A percentile compares a stretch with the other conserved stretches of the same genome.
These are phyloP conservation scores for Bombus balteatus DNA, from an alignment of 1,140 invertebrate species.

Conservation along the genomic window DNA sequence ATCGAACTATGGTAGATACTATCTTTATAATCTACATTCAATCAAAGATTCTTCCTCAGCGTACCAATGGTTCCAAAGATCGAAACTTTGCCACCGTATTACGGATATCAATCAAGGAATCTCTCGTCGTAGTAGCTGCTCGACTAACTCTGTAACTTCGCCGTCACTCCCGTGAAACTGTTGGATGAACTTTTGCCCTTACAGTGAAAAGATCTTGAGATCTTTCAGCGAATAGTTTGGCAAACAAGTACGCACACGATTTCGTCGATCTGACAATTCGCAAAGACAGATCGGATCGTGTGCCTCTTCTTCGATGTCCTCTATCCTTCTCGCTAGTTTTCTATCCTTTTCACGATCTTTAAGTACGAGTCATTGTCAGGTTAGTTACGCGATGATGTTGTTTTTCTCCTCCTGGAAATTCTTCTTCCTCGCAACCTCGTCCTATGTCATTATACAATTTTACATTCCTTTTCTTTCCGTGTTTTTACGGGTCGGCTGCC, in stretches of 20 bases:
- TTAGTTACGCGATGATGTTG: background rate
- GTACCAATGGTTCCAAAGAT: background rate
- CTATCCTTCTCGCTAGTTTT: background rate
- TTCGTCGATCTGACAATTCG: background rate
- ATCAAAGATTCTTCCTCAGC: background rate
- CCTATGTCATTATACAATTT: conserved; percentile 27
- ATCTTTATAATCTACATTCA: background rate
- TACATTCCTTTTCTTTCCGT: background rate
- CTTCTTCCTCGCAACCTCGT: background rate
- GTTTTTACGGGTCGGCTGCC: conserved; percentile 1
- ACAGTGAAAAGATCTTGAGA: background rate
- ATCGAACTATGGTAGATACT: background rate
- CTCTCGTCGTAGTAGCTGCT: background rate
- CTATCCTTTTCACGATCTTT: background rate
- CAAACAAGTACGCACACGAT: background rate
- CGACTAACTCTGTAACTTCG: background rate
- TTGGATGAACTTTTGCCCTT: background rate
- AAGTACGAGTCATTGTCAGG: background rate
- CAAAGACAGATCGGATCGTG: background rate
- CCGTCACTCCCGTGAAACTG: background rate
- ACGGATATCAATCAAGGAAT: background rate
- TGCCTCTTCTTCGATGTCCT: background rate
- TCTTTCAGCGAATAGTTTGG: background rate
- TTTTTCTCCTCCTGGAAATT: no score
- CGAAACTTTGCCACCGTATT: background rate